Evolutionary conservation across 2,888 invertebrate species (phyloP).

Genomic region (Hylaea fasciaria): DNA sequence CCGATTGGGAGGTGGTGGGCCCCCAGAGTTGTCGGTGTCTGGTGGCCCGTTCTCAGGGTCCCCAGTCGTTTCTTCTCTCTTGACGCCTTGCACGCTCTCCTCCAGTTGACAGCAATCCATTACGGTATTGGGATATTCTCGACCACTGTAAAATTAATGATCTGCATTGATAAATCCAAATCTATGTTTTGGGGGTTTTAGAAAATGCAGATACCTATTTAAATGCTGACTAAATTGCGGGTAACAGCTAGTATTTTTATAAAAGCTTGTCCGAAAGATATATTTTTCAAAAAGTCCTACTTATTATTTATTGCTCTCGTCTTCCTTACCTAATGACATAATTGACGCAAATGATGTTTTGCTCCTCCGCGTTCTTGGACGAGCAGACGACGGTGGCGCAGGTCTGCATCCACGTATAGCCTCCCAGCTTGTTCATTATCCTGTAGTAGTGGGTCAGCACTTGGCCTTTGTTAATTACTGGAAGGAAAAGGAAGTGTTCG

Average conservation of each 20-base stretch:
- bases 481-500: conserved; percentile 50
- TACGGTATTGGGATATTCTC: conserved; percentile 95
- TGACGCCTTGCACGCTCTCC: conserved; percentile 91
- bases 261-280: too few species aligned
- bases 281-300: too few species aligned
- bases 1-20: conserved; percentile 69
- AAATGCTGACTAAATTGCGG: too few species aligned
- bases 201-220: too few species aligned
- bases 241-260: too few species aligned
- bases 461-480: conserved; percentile 98
- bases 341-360: conserved; percentile 98
- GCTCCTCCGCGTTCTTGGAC: conserved; percentile 97
- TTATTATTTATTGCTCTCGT: not conserved
- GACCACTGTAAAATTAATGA: conserved; percentile 85
- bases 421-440: conserved; percentile 97
- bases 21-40: conserved; percentile 88
- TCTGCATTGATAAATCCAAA: conserved; percentile 37
- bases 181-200: too few species aligned
- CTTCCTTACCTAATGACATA: conserved; percentile 95
- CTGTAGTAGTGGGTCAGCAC: conserved; percentile 98
- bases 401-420: conserved; percentile 98
- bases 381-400: conserved; percentile 98
- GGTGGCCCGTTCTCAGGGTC: conserved; percentile 96
- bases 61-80: conserved; percentile 92
- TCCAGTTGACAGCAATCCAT: conserved; percentile 98